Percentiles rank a stretch among this genome's conserved stretches.
Evolutionary conservation across 2,888 invertebrate species (phyloP).

Genomic region (Junonia oenone): DNA sequence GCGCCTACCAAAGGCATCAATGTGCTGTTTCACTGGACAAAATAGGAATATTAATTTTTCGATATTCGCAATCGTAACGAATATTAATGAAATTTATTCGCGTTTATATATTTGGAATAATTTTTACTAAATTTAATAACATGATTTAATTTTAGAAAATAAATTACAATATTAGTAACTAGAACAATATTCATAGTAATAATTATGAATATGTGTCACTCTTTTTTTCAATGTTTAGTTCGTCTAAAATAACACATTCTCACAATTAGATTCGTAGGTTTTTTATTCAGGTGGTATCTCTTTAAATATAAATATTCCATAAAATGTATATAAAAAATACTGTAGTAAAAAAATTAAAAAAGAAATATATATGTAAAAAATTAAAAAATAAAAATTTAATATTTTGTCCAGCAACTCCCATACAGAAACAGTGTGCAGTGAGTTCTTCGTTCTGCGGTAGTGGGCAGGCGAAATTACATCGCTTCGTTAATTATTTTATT

Average conservation of each 20-base stretch:
- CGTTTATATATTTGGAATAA: not conserved
- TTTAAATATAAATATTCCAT: no score
- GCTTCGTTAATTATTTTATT: conserved; percentile 32
- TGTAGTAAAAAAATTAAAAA: not conserved
- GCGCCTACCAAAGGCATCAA: conserved; percentile 53
- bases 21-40: conserved; percentile 60
- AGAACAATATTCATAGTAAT: no score
- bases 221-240: no score
- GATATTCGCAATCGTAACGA: conserved; percentile 33
- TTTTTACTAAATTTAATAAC: not conserved
- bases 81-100: conserved; percentile 7
- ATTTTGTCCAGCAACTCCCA: conserved; percentile 21
- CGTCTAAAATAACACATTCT: no score
- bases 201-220: no score
- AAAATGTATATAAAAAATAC: no score
- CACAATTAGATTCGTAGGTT: no score
- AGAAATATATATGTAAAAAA: not conserved
- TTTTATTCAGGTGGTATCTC: no score
- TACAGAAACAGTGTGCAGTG: conserved; percentile 14
- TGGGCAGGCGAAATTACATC: conserved; percentile 65
- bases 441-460: conserved; percentile 64
- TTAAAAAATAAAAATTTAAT: not conserved
- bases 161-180: no score
- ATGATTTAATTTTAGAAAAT: not conserved
- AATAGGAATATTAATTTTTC: conserved; percentile 68